Conservation (phyloP, 1,140 invertebrate species). For the Drosophila punjabiensis region DNA sequence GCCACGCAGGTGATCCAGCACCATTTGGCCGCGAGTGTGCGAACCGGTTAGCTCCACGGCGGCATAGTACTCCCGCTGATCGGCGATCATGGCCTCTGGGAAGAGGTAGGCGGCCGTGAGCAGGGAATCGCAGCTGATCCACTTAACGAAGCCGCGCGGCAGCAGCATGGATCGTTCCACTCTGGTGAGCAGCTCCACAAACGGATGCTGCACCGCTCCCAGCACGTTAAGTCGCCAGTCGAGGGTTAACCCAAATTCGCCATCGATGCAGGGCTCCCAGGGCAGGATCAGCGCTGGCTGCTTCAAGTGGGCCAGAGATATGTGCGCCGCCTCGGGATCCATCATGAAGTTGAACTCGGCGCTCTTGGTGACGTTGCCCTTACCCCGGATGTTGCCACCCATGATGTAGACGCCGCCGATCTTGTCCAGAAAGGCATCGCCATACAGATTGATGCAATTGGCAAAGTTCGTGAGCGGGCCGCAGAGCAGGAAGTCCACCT, state of each 20-base stretch:
- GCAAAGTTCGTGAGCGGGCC: slow-evolving; percentile 93
- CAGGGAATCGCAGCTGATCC: slow-evolving; percentile 87
- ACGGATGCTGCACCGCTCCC: slow-evolving; percentile 72
- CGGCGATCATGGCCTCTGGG: slow-evolving; percentile 75
- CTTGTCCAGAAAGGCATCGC: slow-evolving; percentile 87
- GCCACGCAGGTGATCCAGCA: slow-evolving; percentile 60
- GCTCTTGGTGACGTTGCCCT: slow-evolving; percentile 88
- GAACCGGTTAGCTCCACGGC: slow-evolving; percentile 53
- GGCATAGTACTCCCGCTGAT: slow-evolving; percentile 81
- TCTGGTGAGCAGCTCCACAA: slow-evolving; percentile 86
- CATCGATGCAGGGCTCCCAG: slow-evolving; percentile 88
- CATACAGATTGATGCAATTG: slow-evolving; percentile 89
- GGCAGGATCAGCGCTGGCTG: slow-evolving; percentile 87
- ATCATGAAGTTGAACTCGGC: slow-evolving; percentile 92
- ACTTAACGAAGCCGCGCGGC: slow-evolving; percentile 66
- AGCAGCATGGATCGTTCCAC: slow-evolving; percentile 85
- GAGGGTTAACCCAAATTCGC: slow-evolving; percentile 64
- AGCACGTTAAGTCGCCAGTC: slow-evolving; percentile 86
- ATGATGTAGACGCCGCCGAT: slow-evolving; percentile 90
- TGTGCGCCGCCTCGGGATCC: slow-evolving; percentile 92
- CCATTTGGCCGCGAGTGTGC: slow-evolving; percentile 71
- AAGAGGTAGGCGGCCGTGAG: slow-evolving; percentile 86
- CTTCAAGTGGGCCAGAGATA: slow-evolving; percentile 87
- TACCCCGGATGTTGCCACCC: slow-evolving; percentile 90
- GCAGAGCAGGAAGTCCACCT: slow-evolving; percentile 44